A percentile compares a stretch with the other conserved stretches of the same genome.
Evolutionary conservation across 2,888 invertebrate species (phyloP).

Genomic region (Melieria crassipennis): DNA sequence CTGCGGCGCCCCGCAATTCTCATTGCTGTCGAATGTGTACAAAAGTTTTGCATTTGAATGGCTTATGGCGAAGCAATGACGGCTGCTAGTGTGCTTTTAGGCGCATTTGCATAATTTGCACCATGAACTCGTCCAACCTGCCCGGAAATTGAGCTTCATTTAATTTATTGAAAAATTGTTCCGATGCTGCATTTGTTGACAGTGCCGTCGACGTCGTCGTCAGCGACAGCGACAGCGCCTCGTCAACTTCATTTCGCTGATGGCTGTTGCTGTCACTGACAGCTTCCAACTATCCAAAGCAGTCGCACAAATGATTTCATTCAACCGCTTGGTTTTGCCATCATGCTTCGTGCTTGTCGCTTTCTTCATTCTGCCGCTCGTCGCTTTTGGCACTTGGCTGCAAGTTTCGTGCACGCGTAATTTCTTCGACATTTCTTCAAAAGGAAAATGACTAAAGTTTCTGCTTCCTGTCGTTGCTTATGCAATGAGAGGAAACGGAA

Average conservation of each 20-base stretch:
- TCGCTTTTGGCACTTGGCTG: neutral
- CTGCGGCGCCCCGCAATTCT: too few relatives aligned
- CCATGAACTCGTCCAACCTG: neutral
- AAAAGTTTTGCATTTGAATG: too few relatives aligned
- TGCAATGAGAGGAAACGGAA: neutral
- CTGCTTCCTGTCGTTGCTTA: constrained; percentile 1
- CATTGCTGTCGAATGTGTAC: too few relatives aligned
- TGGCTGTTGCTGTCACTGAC: too few relatives aligned
- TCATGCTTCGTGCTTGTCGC: neutral
- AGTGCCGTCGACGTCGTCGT: neutral
- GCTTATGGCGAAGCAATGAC: neutral
- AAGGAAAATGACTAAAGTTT: constrained; percentile 31
- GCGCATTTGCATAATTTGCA: neutral
- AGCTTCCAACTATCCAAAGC: neutral
- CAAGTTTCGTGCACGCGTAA: constrained; percentile 24
- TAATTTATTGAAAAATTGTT: constrained; percentile 6
- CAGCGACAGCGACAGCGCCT: neutral
- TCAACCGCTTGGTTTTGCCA: neutral
- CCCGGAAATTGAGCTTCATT: constrained; percentile 2
- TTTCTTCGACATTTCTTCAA: constrained; percentile 28
- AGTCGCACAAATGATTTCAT: constrained; percentile 15
- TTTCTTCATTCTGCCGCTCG: neutral
- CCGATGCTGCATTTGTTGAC: neutral
- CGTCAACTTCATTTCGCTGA: too few relatives aligned
- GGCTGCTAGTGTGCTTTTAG: neutral